phyloP scores from a whole-genome alignment of 2,888 invertebrate species.

The Spodoptera picta region DNA sequence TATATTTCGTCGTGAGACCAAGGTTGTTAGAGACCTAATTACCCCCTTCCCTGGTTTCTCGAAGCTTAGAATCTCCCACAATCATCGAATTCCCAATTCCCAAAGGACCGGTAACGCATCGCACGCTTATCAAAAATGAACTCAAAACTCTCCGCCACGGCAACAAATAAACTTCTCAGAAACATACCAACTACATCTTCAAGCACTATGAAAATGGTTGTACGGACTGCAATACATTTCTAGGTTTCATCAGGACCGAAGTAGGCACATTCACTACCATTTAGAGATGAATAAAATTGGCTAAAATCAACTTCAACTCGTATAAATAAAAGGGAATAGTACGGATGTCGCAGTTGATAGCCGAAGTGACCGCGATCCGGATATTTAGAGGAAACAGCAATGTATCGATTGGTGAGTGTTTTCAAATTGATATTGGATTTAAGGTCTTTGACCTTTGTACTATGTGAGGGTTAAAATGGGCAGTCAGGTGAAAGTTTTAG shows the following conservation, averaged over 20 bases:
- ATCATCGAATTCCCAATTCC: no score
- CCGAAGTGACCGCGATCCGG: constrained; percentile 39
- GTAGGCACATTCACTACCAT: constrained; percentile 59
- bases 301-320: constrained; percentile 50
- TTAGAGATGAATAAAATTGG: constrained; percentile 53
- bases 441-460: constrained; percentile 13
- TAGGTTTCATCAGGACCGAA: constrained; percentile 18
- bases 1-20: no score
- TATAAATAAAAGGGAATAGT: constrained; percentile 61
- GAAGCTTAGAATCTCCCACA: no score
- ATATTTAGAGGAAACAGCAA: constrained; percentile 54
- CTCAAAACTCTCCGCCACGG: background rate
- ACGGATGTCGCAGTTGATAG: constrained; percentile 51
- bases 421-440: constrained; percentile 34
- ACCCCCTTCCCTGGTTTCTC: no score
- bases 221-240: constrained; percentile 16
- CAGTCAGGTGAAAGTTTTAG: background rate
- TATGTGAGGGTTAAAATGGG: background rate
- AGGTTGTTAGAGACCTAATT: no score
- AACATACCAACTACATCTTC: no score
- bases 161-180: no score
- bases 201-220: constrained; percentile 8
- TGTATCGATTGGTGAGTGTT: constrained; percentile 72
- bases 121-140: no score
- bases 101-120: no score